phyloP scores from a whole-genome alignment of 2,888 invertebrate genomes.

The Phaedon cochleariae region DNA sequence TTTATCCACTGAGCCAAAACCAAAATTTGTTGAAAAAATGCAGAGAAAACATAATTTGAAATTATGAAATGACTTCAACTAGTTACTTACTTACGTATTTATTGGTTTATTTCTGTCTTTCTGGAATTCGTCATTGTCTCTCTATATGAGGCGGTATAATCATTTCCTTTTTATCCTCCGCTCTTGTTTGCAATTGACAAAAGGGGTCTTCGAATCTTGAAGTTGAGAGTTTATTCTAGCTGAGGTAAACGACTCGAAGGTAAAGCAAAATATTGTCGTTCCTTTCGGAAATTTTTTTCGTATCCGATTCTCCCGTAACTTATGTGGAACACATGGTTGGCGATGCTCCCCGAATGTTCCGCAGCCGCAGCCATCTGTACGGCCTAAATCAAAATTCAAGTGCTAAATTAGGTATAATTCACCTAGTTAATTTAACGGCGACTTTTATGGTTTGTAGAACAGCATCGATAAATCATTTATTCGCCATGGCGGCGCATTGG shows the following conservation, averaged over 20 bases:
- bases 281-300: neutral
- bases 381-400: constrained; percentile 39
- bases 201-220: too few species aligned
- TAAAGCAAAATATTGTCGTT: neutral
- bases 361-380: constrained; percentile 36
- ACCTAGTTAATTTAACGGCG: constrained; percentile 45
- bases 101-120: too few species aligned
- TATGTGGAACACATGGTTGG: constrained; percentile 14
- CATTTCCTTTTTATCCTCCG: too few species aligned
- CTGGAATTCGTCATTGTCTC: too few species aligned
- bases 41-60: too few species aligned
- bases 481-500: constrained; percentile 46
- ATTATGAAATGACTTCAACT: too few species aligned
- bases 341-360: constrained; percentile 12
- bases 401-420: constrained; percentile 47
- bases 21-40: too few species aligned
- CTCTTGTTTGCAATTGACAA: too few species aligned
- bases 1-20: too few species aligned
- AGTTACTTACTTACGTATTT: too few species aligned
- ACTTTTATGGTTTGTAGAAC: constrained; percentile 53
- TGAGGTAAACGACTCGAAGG: neutral
- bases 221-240: too few species aligned
- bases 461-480: constrained; percentile 50
- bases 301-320: constrained; percentile 1
- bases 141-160: too few species aligned